Conservation (phyloP, 92 coral and sea anemone genomes). For the Epizoanthus scotinus region DNA sequence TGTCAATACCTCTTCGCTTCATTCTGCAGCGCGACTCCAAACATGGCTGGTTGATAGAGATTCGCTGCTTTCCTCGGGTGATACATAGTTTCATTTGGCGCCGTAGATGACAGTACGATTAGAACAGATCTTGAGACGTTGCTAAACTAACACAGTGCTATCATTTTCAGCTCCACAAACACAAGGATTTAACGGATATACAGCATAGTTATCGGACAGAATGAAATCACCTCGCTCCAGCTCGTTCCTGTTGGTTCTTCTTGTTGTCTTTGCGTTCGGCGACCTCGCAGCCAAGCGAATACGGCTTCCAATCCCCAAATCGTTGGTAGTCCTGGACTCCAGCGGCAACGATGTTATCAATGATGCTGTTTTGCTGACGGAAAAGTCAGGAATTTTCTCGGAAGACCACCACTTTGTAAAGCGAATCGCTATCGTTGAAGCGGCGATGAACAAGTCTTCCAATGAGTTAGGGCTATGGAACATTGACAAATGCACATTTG, state of each 20-base stretch:
- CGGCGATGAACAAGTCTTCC: constrained; percentile 74
- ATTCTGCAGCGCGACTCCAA: constrained; percentile 11
- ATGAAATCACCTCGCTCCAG: constrained; percentile 27
- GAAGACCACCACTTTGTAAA: constrained; percentile 81
- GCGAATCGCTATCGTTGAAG: constrained; percentile 95
- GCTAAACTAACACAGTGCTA: constrained; percentile 23
- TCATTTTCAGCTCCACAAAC: constrained; percentile 31
- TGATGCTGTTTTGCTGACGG: constrained; percentile 63
- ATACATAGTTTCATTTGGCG: neutral
- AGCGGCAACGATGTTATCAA: constrained; percentile 72
- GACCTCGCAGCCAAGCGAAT: constrained; percentile 54
- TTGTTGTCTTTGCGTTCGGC: constrained; percentile 20
- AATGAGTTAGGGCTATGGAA: constrained; percentile 93
- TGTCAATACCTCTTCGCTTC: constrained; percentile 29
- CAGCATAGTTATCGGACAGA: neutral
- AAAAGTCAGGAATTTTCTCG: constrained; percentile 66
- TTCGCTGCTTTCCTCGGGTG: neutral
- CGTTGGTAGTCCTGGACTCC: constrained; percentile 71
- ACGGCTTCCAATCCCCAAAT: constrained; percentile 75
- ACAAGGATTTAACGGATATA: neutral
- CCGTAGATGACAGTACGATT: neutral
- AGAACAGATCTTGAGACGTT: neutral
- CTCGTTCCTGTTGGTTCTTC: neutral
- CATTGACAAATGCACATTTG: constrained; percentile 79
- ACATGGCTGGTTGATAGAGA: neutral